phyloP scores from a whole-genome alignment of 2,888 invertebrate genomes.

The Drosophila vallismaia region DNA sequence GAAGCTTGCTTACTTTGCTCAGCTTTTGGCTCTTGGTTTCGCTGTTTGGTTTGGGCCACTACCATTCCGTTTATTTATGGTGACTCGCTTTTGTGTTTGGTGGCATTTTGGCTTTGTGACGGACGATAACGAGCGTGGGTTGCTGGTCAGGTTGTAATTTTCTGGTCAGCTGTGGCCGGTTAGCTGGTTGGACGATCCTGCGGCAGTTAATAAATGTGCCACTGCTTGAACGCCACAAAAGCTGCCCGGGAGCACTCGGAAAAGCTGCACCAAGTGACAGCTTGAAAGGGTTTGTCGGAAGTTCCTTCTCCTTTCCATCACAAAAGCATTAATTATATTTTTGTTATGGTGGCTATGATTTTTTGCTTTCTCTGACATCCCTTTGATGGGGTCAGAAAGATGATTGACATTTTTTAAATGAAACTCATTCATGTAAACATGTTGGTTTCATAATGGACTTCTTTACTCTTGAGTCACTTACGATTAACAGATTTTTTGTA shows the following conservation, averaged over 20 bases:
- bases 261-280: slow-evolving; percentile 38
- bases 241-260: slow-evolving; percentile 19
- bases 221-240: slow-evolving; percentile 40
- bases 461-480: neutral
- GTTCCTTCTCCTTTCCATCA: slow-evolving; percentile 20
- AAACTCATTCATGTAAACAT: neutral
- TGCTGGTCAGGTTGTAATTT: slow-evolving; percentile 34
- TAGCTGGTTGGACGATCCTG: slow-evolving; percentile 11
- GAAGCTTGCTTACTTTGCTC: slow-evolving; percentile 13
- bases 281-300: slow-evolving; percentile 39
- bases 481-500: neutral
- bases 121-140: slow-evolving; percentile 41
- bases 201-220: slow-evolving; percentile 56
- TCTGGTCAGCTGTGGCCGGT: slow-evolving; percentile 25
- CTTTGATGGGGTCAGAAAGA: neutral
- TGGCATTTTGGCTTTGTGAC: slow-evolving; percentile 60
- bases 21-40: slow-evolving; percentile 1
- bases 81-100: slow-evolving; percentile 54
- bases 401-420: slow-evolving; percentile 23
- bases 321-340: slow-evolving; percentile 12
- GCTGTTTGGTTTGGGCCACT: slow-evolving; percentile 7
- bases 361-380: neutral
- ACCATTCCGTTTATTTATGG: slow-evolving; percentile 48
- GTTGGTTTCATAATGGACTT: too few species aligned
- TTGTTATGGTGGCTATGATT: slow-evolving; percentile 13